Percentiles rank a stretch among this genome's conserved stretches.
Evolutionary conservation across 2,113 vertebrate species (phyloP).

Genomic region (Brienomyrus longianalis): DNA sequence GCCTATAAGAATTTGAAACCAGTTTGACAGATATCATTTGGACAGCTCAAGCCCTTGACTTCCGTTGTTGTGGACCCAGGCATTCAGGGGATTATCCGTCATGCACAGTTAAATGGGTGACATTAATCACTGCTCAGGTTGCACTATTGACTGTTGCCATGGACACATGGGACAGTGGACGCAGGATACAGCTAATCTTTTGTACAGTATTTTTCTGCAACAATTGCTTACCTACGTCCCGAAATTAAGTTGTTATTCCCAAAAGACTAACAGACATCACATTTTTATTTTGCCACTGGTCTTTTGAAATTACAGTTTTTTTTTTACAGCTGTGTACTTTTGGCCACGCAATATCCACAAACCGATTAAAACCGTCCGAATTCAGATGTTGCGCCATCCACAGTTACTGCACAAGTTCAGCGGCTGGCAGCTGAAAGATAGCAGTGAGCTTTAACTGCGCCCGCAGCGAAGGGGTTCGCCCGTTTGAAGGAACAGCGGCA

Average conservation of each 20-base stretch:
- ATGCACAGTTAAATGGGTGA: conserved; percentile 9
- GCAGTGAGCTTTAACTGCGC: background rate
- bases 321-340: background rate
- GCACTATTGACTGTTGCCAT: conserved; percentile 18
- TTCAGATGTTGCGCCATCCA: background rate
- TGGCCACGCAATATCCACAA: background rate
- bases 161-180: background rate
- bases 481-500: conserved; percentile 10
- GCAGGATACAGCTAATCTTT: conserved; percentile 5
- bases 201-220: background rate
- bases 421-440: background rate
- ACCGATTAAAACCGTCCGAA: background rate
- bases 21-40: background rate
- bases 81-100: conserved; percentile 5
- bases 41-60: background rate
- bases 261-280: background rate
- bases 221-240: background rate
- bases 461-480: conserved; percentile 12
- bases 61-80: background rate
- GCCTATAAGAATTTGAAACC: background rate
- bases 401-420: background rate
- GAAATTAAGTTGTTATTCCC: background rate
- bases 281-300: background rate
- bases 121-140: conserved; percentile 5
- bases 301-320: background rate